phyloP scores from a whole-genome alignment of 2,113 vertebrate genomes.

The Peromyscus californicus region DNA sequence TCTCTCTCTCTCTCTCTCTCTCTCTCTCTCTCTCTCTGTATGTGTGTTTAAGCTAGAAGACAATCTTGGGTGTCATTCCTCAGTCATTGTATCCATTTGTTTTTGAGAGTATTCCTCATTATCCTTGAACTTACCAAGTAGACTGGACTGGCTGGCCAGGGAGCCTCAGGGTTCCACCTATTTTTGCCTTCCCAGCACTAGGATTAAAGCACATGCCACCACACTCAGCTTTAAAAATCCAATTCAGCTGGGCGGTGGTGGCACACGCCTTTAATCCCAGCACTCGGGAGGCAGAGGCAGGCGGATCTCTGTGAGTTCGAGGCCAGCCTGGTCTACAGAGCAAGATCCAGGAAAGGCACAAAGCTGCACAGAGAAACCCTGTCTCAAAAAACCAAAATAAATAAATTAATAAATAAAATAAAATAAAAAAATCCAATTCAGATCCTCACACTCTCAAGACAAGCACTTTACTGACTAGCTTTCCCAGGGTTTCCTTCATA shows the following conservation, averaged over 20 bases:
- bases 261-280: too few relatives aligned
- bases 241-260: neutral
- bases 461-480: neutral
- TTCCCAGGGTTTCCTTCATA: neutral
- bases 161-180: neutral
- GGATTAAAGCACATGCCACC: neutral
- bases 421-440: neutral
- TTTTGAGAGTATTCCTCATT: neutral
- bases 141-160: neutral
- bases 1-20: too few relatives aligned
- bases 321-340: too few relatives aligned
- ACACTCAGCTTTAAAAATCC: neutral
- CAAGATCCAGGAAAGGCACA: too few relatives aligned
- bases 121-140: neutral
- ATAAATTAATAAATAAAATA: too few relatives aligned
- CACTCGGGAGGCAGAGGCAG: too few relatives aligned
- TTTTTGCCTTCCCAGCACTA: neutral
- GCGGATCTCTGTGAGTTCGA: too few relatives aligned
- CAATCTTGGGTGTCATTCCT: neutral
- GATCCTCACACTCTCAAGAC: neutral
- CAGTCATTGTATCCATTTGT: neutral
- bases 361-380: too few relatives aligned
- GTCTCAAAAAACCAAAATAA: too few relatives aligned
- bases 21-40: too few relatives aligned
- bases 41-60: neutral